Conservation (phyloP, 2,888 invertebrate species). For the Beris chalybata region DNA sequence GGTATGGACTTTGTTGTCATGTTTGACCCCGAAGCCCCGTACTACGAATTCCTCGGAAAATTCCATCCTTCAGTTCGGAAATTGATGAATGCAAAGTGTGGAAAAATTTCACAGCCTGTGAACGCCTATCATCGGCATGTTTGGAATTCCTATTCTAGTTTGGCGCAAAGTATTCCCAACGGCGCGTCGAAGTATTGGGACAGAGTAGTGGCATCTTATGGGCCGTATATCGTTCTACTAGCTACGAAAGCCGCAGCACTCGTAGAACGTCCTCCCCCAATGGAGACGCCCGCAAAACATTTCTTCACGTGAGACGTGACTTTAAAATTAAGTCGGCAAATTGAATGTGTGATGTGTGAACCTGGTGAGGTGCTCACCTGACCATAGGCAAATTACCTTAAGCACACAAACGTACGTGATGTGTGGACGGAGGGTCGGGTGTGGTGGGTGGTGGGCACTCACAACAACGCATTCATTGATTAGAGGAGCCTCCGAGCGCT, state of each 20-base stretch:
- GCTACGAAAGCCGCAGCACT: too few species aligned
- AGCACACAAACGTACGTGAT: too few species aligned
- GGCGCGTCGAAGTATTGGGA: not conserved
- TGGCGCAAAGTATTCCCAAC: not conserved
- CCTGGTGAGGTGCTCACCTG: conserved; percentile 12
- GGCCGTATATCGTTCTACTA: too few species aligned
- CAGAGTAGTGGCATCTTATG: not conserved
- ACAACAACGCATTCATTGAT: too few species aligned
- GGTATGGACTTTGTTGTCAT: not conserved
- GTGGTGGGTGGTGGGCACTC: too few species aligned
- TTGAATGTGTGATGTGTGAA: conserved; percentile 6
- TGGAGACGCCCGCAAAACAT: conserved; percentile 12
- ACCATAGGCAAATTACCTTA: conserved; percentile 18
- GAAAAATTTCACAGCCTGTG: conserved; percentile 26
- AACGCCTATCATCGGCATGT: conserved; percentile 14
- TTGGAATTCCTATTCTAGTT: conserved; percentile 21
- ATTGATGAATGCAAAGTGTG: conserved; percentile 27
- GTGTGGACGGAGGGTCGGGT: too few species aligned
- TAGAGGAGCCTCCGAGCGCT: too few species aligned
- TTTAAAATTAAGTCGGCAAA: conserved; percentile 26
- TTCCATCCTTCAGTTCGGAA: conserved; percentile 19
- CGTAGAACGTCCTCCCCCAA: too few species aligned
- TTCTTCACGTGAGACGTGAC: conserved; percentile 19
- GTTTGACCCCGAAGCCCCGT: too few species aligned
- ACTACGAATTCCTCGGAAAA: conserved; percentile 6